Conservation (phyloP, 2,113 vertebrate genomes). For the Burhinus oedicnemus region DNA sequence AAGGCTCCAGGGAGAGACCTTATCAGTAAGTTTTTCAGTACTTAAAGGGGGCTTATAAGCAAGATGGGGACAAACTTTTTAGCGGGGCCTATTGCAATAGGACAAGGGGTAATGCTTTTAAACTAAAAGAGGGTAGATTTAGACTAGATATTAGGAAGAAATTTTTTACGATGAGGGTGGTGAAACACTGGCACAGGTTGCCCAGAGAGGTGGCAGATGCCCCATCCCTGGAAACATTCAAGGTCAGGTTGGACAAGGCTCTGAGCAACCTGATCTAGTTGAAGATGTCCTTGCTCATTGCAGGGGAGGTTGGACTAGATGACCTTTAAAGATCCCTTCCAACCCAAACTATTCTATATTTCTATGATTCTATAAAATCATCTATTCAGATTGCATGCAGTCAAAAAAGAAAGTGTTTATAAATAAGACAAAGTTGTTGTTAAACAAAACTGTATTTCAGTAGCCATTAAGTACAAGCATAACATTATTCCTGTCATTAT, state of each 20-base stretch:
- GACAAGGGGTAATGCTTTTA: background rate
- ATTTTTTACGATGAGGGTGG: background rate
- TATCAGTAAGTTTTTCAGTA: background rate
- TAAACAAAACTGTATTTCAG: background rate
- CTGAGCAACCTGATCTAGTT: background rate
- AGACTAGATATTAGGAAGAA: background rate
- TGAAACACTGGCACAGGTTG: background rate
- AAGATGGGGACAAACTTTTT: background rate
- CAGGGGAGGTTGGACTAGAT: background rate
- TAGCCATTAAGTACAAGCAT: background rate
- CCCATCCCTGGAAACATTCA: background rate
- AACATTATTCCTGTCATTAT: background rate
- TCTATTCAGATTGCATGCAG: background rate
- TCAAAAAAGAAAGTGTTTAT: background rate
- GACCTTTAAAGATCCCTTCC: background rate
- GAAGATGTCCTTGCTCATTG: background rate
- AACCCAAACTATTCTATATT: background rate
- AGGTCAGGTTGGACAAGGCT: background rate
- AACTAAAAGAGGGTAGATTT: background rate
- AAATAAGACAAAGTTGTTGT: background rate
- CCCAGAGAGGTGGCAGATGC: background rate
- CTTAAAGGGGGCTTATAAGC: background rate
- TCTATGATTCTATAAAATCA: background rate
- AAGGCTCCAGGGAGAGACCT: background rate
- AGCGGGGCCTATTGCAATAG: background rate